Evolutionary conservation across 2,888 invertebrate species (phyloP).

Genomic region (Hermaeophaga mercurialis): DNA sequence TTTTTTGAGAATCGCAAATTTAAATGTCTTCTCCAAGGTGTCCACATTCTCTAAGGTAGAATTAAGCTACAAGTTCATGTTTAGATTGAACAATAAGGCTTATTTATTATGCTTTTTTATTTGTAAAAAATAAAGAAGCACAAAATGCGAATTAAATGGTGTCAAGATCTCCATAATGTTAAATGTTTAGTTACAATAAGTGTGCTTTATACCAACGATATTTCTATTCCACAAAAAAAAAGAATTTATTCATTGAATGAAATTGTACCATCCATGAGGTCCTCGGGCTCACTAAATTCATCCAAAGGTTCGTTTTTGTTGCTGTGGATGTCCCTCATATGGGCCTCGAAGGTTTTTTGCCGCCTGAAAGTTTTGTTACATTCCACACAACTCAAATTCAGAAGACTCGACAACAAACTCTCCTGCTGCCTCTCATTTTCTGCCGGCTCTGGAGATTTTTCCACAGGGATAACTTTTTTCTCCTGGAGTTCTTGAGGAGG

Average conservation of each 20-base stretch:
- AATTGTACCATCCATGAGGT: conserved; percentile 72
- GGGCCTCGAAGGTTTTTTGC: conserved; percentile 67
- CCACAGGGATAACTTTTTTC: conserved; percentile 19
- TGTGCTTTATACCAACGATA: no score
- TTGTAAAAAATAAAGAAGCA: no score
- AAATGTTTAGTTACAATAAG: no score
- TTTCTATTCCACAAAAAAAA: no score
- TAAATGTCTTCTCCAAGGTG: no score
- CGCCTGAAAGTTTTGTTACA: conserved; percentile 66
- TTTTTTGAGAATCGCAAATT: no score
- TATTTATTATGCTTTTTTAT: no score
- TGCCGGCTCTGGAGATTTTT: conserved; percentile 23
- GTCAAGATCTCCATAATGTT: no score
- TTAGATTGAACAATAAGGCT: no score
- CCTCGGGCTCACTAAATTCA: conserved; percentile 86
- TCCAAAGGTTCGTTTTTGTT: conserved; percentile 61
- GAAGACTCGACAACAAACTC: conserved; percentile 48
- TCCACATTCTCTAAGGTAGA: no score
- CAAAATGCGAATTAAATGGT: no score
- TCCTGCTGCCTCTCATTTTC: conserved; percentile 42
- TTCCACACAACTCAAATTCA: conserved; percentile 53
- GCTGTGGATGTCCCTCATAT: conserved; percentile 64
- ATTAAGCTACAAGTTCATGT: no score
- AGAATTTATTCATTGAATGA: background rate
- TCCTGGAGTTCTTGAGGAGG: conserved; percentile 15